A percentile compares a stretch with the other conserved stretches of the same genome.
Evolutionary conservation across 2,113 vertebrate genomes (phyloP).

Genomic region (Lophotis ruficrista): DNA sequence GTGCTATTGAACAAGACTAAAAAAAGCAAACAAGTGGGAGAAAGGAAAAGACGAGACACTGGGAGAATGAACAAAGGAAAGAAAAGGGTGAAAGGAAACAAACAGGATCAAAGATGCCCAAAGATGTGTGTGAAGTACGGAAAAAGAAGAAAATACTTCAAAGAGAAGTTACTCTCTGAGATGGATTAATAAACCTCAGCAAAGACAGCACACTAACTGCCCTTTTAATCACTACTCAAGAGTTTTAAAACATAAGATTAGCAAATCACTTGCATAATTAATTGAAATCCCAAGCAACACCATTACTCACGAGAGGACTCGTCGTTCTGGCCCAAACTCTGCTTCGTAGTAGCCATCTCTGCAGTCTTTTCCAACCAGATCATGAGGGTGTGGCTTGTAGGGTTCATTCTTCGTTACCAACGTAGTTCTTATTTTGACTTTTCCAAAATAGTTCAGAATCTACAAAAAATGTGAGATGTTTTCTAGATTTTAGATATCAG

Average conservation of each 20-base stretch:
- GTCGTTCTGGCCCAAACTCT: conserved; percentile 93
- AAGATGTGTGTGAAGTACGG: background rate
- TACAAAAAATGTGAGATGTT: conserved; percentile 23
- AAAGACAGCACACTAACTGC: background rate
- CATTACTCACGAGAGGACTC: conserved; percentile 90
- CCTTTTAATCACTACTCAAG: background rate
- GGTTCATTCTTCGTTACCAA: conserved; percentile 95
- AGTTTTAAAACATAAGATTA: background rate
- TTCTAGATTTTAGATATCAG: background rate
- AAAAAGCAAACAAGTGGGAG: background rate
- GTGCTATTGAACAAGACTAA: background rate
- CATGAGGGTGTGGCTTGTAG: conserved; percentile 94
- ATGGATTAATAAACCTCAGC: background rate
- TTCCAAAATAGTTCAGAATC: conserved; percentile 89
- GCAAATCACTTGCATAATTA: background rate
- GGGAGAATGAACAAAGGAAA: background rate
- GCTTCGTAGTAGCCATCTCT: conserved; percentile 95
- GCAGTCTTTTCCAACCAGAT: conserved; percentile 97
- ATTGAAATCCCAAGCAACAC: background rate
- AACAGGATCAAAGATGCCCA: background rate
- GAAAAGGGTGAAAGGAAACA: background rate
- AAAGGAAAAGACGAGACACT: background rate
- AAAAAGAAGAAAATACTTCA: background rate
- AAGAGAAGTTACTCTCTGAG: background rate
- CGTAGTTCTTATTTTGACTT: conserved; percentile 91